Percentiles rank a stretch among this genome's conserved stretches.
Conservation (phyloP, 53 echinoderm and acorn worm genomes). For the Apostichopus leukothele region DNA sequence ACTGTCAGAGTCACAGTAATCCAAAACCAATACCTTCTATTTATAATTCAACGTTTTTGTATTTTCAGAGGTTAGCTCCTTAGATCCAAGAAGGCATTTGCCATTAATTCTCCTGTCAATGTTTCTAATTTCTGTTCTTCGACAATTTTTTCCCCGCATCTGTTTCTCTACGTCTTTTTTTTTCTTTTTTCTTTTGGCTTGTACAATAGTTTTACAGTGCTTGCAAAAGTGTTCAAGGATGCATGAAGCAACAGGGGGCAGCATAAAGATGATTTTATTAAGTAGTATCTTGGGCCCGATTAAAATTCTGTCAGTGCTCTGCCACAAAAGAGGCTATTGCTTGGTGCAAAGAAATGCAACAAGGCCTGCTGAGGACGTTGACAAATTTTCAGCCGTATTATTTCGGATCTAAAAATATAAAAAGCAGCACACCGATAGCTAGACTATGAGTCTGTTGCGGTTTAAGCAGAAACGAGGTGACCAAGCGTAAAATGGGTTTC, state of each 20-base stretch:
- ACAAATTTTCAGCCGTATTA: slow-evolving; percentile 29
- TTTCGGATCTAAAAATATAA: slow-evolving; percentile 8
- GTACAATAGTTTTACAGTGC: slow-evolving; percentile 20
- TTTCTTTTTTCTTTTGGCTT: neutral
- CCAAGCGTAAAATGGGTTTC: slow-evolving; percentile 42
- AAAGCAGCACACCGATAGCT: neutral
- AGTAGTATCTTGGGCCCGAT: slow-evolving; percentile 40
- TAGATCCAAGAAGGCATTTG: neutral
- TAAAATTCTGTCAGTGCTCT: slow-evolving; percentile 30
- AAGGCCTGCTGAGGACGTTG: slow-evolving; percentile 28
- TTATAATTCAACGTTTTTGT: slow-evolving; percentile 9
- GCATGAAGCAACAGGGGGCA: slow-evolving; percentile 43
- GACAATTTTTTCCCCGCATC: slow-evolving; percentile 7
- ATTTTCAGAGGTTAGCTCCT: neutral
- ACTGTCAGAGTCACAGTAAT: neutral
- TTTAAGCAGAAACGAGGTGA: slow-evolving; percentile 34
- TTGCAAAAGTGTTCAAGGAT: slow-evolving; percentile 40
- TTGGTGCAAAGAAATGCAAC: slow-evolving; percentile 26
- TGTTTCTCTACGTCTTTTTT: neutral
- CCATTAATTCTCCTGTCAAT: slow-evolving; percentile 17
- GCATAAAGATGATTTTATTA: slow-evolving; percentile 39
- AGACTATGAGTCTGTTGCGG: slow-evolving; percentile 4
- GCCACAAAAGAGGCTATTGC: slow-evolving; percentile 41
- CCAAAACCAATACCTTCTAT: slow-evolving; percentile 31
- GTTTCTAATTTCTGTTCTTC: slow-evolving; percentile 1